Conservation (phyloP, 2,113 vertebrate species). For the Cynoglossus semilaevis region DNA sequence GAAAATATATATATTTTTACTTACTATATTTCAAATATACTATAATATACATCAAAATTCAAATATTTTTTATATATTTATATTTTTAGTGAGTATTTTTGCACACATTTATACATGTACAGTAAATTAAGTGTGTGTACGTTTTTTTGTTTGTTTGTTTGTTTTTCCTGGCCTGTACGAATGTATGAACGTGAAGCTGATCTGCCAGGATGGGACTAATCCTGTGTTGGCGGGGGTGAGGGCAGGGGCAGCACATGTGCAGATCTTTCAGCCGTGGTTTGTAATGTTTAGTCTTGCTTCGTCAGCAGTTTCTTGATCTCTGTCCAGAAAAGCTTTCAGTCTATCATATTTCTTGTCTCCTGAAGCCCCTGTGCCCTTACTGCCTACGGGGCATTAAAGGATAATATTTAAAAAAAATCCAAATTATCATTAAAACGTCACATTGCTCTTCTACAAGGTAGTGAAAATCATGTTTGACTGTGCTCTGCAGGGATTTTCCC, state of each 20-base stretch:
- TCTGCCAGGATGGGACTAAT: constrained; percentile 61
- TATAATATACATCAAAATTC: too few species aligned
- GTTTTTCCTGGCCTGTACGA: constrained; percentile 11
- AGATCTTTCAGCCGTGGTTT: constrained; percentile 73
- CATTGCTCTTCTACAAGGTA: constrained; percentile 22
- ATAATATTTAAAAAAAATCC: constrained; percentile 27
- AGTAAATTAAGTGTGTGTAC: neutral
- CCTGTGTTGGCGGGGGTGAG: constrained; percentile 46
- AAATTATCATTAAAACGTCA: constrained; percentile 41
- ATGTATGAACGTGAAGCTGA: constrained; percentile 37
- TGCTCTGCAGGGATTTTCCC: constrained; percentile 49
- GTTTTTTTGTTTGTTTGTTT: neutral
- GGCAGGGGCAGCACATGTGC: constrained; percentile 72
- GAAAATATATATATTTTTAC: too few species aligned
- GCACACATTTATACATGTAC: neutral
- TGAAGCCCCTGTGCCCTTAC: constrained; percentile 61
- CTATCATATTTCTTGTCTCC: constrained; percentile 74
- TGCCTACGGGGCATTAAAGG: constrained; percentile 18
- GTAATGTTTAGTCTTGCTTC: constrained; percentile 82
- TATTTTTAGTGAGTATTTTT: too few species aligned
- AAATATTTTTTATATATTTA: too few species aligned
- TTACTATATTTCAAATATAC: too few species aligned
- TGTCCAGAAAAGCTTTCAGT: constrained; percentile 93
- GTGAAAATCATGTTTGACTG: constrained; percentile 8
- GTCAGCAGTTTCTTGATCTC: constrained; percentile 84